These are phyloP conservation scores for Rhingia rostrata DNA, from an alignment of 2,888 invertebrate species.

Conservation along the genomic window DNA sequence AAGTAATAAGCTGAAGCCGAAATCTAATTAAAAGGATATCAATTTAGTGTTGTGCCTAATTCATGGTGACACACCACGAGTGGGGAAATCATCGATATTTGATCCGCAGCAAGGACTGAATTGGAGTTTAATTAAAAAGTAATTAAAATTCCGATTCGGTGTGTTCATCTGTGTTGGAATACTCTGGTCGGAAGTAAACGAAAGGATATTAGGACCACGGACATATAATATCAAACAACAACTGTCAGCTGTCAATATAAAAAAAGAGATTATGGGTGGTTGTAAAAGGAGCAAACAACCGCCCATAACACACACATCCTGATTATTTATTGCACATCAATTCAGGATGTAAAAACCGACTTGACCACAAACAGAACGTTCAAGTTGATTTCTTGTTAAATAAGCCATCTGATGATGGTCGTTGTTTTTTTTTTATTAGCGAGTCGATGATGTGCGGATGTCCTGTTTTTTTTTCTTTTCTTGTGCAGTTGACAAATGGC, in stretches of 20 bases:
- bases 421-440: background rate
- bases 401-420: constrained; percentile 42
- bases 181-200: constrained; percentile 6
- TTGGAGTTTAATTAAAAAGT: constrained; percentile 69
- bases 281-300: background rate
- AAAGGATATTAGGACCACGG: constrained; percentile 22
- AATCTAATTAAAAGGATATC: constrained; percentile 70
- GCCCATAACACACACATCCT: constrained; percentile 26
- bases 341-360: constrained; percentile 58
- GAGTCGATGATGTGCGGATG: background rate
- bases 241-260: constrained; percentile 24
- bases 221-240: background rate
- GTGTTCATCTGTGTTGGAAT: constrained; percentile 1
- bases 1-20: constrained; percentile 44
- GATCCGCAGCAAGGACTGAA: constrained; percentile 3
- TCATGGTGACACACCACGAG: constrained; percentile 45
- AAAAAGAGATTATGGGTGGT: constrained; percentile 2
- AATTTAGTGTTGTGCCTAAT: constrained; percentile 46
- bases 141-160: constrained; percentile 62
- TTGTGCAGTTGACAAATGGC: constrained; percentile 41
- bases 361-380: constrained; percentile 5
- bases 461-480: constrained; percentile 4
- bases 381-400: constrained; percentile 57
- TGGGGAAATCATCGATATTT: constrained; percentile 54
- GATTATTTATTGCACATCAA: constrained; percentile 60